Percentiles rank a stretch among this genome's conserved stretches.
Conservation (phyloP, 1,140 invertebrate species). For the Polyergus mexicanus region DNA sequence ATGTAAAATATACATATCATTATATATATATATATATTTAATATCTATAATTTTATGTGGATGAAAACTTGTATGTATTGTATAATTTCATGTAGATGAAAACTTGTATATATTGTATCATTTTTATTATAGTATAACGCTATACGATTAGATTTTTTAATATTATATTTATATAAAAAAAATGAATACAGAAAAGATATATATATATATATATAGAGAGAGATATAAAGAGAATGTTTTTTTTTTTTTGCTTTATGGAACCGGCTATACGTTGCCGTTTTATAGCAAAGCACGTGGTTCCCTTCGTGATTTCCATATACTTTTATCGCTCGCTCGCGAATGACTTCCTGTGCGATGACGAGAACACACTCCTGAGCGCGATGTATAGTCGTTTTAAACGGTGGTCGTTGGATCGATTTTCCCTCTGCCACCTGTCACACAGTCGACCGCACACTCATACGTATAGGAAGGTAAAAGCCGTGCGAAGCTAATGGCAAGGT, state of each 20-base stretch:
- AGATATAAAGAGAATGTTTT: too few relatives aligned
- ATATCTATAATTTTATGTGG: background rate
- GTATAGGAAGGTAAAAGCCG: constrained; percentile 72
- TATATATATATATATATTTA: too few relatives aligned
- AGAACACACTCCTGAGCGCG: constrained; percentile 13
- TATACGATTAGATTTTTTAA: background rate
- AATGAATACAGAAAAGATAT: background rate
- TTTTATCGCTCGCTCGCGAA: constrained; percentile 26
- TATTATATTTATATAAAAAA: constrained; percentile 33
- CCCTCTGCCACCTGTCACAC: constrained; percentile 72
- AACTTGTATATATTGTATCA: background rate
- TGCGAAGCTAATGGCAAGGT: constrained; percentile 80
- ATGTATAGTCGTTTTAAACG: constrained; percentile 66
- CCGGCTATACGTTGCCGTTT: background rate
- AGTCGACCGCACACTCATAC: constrained; percentile 70
- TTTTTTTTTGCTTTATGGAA: too few relatives aligned
- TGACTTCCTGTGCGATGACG: constrained; percentile 50
- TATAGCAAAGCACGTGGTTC: background rate
- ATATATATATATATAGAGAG: too few relatives aligned
- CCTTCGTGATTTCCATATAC: background rate
- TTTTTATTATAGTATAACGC: background rate
- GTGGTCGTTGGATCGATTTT: constrained; percentile 80
- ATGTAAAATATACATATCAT: constrained; percentile 72
- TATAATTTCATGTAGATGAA: background rate
- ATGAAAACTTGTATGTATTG: background rate